Evolutionary conservation across 2,888 invertebrate species (phyloP), one percentile per base, ranked within the genome.

Genomic region (Nomada lathburiana): DNA sequence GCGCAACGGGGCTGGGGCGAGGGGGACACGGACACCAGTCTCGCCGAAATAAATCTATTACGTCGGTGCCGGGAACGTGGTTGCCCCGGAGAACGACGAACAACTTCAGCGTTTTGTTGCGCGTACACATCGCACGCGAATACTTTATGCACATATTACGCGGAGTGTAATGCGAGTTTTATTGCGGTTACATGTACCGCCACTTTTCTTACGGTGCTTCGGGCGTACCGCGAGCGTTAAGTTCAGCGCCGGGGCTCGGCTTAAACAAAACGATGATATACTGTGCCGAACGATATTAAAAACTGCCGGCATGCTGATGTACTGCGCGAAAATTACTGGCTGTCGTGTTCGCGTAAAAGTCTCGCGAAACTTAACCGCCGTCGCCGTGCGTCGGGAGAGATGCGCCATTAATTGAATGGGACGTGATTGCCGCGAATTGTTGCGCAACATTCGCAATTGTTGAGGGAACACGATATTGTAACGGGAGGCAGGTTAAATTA

Each of bases 151-250:
- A 73, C 83, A 80, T 85, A 86, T 89, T 88, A 88, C 86, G 90
- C 88, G 94, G 93, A 94, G 94, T 90, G 95, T 94, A 93, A 94
- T 94, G 91, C 94, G 94, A 92, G 93, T 94, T 94, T 95, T 89
- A 90, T 89, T 95, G 94, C 95, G 94, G 76, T 76, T 80, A 80
- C 80, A 93, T 93, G 92, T 91, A 93, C 92, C 93, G 91, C 91
- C 89, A 91, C 86, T 82, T 90, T 88, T 77, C 83, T 84, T 77
- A 71, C 70, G 71, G 44, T 68, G 76, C 81, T 73, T 65, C 68
- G 50, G 77, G 75, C 78, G 59, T 20, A 42, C 26, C 63, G 68
- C 70, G 44, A 53, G 52, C 42, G 74, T 77, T 50, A 42, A 71
- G 53, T 50, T 50, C 16, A 36, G 71, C 2, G n/a, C 42, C 42